Evolutionary conservation across 2,113 vertebrate genomes (phyloP).

Genomic region (Varanus salvator): DNA sequence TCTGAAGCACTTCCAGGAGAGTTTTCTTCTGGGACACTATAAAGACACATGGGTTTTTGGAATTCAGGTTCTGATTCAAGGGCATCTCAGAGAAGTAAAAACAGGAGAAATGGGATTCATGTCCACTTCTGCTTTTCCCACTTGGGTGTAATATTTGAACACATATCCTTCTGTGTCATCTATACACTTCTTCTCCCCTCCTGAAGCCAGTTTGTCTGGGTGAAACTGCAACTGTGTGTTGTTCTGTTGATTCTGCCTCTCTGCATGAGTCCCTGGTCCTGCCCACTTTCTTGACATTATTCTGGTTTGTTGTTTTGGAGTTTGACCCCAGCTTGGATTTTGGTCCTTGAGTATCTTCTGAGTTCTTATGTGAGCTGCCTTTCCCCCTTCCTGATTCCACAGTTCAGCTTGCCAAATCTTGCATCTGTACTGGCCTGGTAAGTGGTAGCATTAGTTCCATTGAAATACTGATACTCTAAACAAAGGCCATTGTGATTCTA

Average conservation of each 20-base stretch:
- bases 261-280: not conserved
- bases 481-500: not conserved
- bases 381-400: not conserved
- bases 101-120: not conserved
- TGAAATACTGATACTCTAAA: not conserved
- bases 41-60: not conserved
- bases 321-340: not conserved
- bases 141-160: not conserved
- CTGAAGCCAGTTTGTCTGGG: not conserved
- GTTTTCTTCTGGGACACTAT: not conserved
- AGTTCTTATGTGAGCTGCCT: not conserved
- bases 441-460: not conserved
- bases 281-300: not conserved
- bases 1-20: not conserved
- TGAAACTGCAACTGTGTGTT: not conserved
- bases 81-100: not conserved
- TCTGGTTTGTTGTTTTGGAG: not conserved
- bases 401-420: not conserved
- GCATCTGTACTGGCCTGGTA: not conserved
- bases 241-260: not conserved
- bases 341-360: not conserved
- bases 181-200: not conserved
- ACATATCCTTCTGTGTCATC: not conserved
- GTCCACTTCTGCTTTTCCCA: not conserved
- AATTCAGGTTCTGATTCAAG: not conserved